Evolutionary conservation across 2,888 invertebrate species (phyloP).

Genomic region (Cephus nigrinus): DNA sequence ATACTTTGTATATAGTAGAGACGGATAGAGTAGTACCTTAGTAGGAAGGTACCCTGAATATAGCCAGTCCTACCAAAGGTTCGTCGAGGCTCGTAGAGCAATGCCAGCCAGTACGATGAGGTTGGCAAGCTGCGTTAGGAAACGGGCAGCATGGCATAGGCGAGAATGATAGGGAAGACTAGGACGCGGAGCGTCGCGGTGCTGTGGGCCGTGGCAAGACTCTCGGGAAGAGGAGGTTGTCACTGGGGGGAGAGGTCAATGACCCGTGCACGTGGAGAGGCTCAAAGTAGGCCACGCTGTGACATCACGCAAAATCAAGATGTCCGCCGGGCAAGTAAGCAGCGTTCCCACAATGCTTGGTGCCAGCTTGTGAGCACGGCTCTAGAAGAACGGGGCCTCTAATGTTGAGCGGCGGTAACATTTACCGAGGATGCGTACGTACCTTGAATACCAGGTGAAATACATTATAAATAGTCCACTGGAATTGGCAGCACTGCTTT

Average conservation of each 20-base stretch:
- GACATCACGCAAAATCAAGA: slow-evolving; percentile 61
- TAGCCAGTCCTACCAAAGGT: not conserved
- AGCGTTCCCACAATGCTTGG: slow-evolving; percentile 36
- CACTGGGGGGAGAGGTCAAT: slow-evolving; percentile 46
- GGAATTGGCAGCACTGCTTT: not conserved
- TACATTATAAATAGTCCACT: not conserved
- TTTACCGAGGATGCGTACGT: not conserved
- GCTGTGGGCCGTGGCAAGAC: slow-evolving; percentile 4
- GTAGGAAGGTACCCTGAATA: not conserved
- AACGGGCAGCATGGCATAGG: not conserved
- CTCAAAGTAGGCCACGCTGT: slow-evolving; percentile 60
- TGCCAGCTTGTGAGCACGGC: slow-evolving; percentile 10
- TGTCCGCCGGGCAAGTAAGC: slow-evolving; percentile 45
- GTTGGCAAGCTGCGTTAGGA: not conserved
- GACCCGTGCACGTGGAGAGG: slow-evolving; percentile 62
- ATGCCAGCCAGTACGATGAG: not conserved
- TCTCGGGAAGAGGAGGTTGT: not conserved
- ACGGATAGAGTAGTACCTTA: not conserved
- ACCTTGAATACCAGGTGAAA: not conserved
- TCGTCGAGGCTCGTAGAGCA: not conserved
- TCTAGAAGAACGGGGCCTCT: not conserved
- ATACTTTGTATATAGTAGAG: not conserved
- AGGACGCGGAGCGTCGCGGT: slow-evolving; percentile 4
- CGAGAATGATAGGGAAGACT: not conserved
- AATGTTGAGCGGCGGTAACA: not conserved